Conservation (phyloP, 2,797 vertebrate species). For the Enteromius treurensis region DNA sequence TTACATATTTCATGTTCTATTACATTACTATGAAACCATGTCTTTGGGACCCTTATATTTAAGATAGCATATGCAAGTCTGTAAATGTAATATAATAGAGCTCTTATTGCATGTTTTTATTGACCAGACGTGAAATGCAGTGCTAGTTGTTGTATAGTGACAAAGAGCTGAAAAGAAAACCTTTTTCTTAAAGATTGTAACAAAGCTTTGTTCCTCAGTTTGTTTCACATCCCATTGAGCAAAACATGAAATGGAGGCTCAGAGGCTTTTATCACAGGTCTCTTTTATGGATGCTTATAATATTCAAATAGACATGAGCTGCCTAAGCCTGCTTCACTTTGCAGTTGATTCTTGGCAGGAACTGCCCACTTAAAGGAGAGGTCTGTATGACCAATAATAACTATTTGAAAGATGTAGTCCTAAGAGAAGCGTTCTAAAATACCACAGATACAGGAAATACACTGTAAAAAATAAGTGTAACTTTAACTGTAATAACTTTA, state of each 20-base stretch:
- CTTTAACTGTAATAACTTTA: no score
- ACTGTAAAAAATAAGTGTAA: no score
- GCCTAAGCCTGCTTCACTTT: background rate
- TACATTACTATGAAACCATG: background rate
- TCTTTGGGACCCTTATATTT: background rate
- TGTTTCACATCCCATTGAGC: constrained; percentile 1
- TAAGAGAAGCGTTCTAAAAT: background rate
- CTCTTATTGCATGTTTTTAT: background rate
- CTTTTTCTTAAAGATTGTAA: background rate
- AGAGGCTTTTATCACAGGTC: constrained; percentile 16
- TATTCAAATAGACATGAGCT: constrained; percentile 30
- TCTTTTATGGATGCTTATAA: constrained; percentile 36
- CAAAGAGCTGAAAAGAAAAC: background rate
- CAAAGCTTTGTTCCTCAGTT: background rate
- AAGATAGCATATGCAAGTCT: background rate
- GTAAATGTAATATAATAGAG: background rate
- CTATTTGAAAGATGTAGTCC: background rate
- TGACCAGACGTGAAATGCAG: background rate
- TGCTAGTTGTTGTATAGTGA: background rate
- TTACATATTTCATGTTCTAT: background rate
- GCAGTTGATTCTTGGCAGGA: constrained; percentile 11
- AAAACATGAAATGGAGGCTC: constrained; percentile 10
- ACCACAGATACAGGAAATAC: background rate
- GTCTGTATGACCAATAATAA: background rate
- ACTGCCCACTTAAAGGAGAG: background rate